Base-by-base conservation (phyloP, 2,113 vertebrate genomes). In the Notarius lentiginosus region DNA sequence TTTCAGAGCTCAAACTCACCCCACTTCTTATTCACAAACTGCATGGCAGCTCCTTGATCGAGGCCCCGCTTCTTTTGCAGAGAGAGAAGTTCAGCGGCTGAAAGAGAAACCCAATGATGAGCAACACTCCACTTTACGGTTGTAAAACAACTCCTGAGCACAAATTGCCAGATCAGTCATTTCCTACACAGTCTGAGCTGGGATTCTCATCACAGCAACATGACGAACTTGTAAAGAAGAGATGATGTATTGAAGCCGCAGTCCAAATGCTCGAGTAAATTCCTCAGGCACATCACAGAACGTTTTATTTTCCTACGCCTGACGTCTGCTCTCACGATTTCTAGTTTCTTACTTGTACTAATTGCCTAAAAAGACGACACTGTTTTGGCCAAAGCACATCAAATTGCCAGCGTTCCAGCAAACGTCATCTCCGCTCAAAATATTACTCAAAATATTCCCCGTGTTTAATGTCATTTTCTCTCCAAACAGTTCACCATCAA, bases 1-100 rank as follows among this genome's bases (percentile, higher is more conserved):
- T 63, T 55, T 66, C 30, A 85, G 17, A 47, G n/a, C 34, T 27
- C 47, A 61, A 30, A 93, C 97, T 93, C 89, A 99, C 98, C 96
- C 96, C 96, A 97, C 51, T 94, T 88, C 49, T 94, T 94, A 90
- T 95, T 96, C 27, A 95, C 91, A 92, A 99, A 99, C 86, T 96
- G 94, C 87, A 95, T 94, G 0, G 98, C 97, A 0, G 97, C 95
- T 70, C 95, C 94, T 93, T 98, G 96, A 20, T 94, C 90, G 0
- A 7, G 58, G 4, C 86, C 91, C 51, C 85, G 96, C 94, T 99
- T 99, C 79, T 95, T 97, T 79, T 94, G 90, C 63, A 98, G 89
- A 4, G 98, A 99, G 66, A 99, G 96, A 92, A 96, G 93, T 24
- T 97, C 93, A 55, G 96, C 97, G 82, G 92, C 98, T 99, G 93